Base-by-base conservation (phyloP, 1,140 invertebrate genomes). In the Zaprionus lachaisei region DNA sequence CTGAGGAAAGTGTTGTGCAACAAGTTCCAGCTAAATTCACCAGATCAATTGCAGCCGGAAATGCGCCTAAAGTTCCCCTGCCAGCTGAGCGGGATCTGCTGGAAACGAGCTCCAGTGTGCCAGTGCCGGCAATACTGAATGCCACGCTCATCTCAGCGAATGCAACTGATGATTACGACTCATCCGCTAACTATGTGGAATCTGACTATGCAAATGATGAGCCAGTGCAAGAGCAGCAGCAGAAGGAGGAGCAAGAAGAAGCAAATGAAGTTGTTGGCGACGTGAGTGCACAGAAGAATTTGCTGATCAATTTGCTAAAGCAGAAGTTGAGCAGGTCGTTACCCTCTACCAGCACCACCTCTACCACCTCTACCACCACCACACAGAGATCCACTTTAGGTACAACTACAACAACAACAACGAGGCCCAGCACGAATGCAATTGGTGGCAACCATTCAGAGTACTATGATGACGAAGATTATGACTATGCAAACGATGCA, bases 131-230 rank as follows among this genome's bases (percentile, higher is more conserved):
- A 11, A 26, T 77, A 38, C 31, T 77, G 5, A 72, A 72, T 55
- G 74, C 64, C 5, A 63, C 22, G 5, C n/a, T 60, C 1, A 20
- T 11, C n/a, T 49, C 34, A 5, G 24, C 24, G 1, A 73, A 61
- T n/a, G 11, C 26, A 24, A 34, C 41, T 6, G 38, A 24, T 1
- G 65, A 81, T 5, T 47, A 31, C 7, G 81, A 87, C 28, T 81
- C 81, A 22, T 55, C 61, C 0, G 80, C 79, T 1, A 73, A 77
- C 22, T 77, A 66, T 55, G 57, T 58, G 26, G 77, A 78, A 24
- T 74, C 67, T 2, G 84, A 87, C 24, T 87, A 87, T 66, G 65
- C 54, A 12, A 89, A 89, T 12, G 85, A 89, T 60, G 83, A 86
- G 57, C 41, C 79, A 2, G 38, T 11, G 0, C n/a, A 9, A 0